Conservation (phyloP, 2,888 invertebrate species). For the Liposcelis brunnea region DNA sequence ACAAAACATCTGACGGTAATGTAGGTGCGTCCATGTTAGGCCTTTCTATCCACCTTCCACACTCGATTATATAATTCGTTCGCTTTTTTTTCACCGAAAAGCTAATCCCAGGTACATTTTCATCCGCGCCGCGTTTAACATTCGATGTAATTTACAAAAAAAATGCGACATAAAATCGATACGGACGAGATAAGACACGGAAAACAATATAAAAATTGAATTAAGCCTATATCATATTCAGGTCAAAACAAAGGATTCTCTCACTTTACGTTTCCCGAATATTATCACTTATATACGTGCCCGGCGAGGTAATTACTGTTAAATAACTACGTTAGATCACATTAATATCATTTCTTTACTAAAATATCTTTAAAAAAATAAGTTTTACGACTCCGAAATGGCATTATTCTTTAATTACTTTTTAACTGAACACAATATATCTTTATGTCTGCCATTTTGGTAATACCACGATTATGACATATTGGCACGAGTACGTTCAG, state of each 20-base stretch:
- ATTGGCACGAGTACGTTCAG: slow-evolving; percentile 4
- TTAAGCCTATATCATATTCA: slow-evolving; percentile 8
- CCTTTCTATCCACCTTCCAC: too few relatives aligned
- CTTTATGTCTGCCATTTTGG: slow-evolving; percentile 5
- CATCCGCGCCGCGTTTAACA: not conserved
- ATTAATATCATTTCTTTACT: not conserved
- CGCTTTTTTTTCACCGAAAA: not conserved
- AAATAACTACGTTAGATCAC: not conserved
- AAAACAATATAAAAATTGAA: slow-evolving; percentile 8
- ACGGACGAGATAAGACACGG: not conserved
- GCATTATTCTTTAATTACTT: not conserved
- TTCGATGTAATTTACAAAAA: slow-evolving; percentile 2
- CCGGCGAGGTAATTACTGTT: too few relatives aligned
- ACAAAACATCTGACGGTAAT: too few relatives aligned
- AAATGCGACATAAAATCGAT: slow-evolving; percentile 7
- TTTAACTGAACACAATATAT: not conserved
- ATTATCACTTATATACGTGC: too few relatives aligned
- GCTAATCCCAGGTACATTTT: too few relatives aligned
- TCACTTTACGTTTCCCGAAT: too few relatives aligned
- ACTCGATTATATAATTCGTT: too few relatives aligned
- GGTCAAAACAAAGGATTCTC: slow-evolving; percentile 8
- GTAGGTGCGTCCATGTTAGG: too few relatives aligned
- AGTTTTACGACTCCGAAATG: not conserved
- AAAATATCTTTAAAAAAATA: not conserved
- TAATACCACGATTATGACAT: slow-evolving; percentile 8